Conservation (phyloP, 1,140 invertebrate genomes). For the Hesperophylax magnus region DNA sequence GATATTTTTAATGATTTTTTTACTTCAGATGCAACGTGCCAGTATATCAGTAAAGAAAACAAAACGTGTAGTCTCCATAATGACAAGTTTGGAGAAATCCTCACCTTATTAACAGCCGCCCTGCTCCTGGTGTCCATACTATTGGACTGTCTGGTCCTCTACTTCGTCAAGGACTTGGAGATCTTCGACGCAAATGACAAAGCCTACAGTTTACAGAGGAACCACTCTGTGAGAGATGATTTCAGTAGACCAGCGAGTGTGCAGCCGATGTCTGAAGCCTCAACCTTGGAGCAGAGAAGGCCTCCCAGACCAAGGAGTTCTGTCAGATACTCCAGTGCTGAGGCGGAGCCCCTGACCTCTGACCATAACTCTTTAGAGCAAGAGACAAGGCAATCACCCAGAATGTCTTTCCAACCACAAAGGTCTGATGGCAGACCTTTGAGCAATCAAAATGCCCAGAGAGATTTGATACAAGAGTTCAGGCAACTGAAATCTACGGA, state of each 20-base stretch:
- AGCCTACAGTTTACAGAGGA: neutral
- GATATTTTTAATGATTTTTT: neutral
- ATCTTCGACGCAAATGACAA: constrained; percentile 43
- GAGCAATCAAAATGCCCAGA: constrained; percentile 27
- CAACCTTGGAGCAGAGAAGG: constrained; percentile 19
- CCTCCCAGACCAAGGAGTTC: constrained; percentile 38
- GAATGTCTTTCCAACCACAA: constrained; percentile 14
- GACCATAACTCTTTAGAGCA: neutral
- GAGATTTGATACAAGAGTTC: constrained; percentile 44
- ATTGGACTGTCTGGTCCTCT: constrained; percentile 43
- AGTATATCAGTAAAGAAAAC: constrained; percentile 59
- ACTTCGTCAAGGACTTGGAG: constrained; percentile 33
- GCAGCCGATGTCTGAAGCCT: neutral
- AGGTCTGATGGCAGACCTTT: constrained; percentile 22
- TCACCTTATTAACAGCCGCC: constrained; percentile 46
- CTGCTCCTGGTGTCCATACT: constrained; percentile 44
- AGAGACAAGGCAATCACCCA: neutral
- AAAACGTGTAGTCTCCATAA: constrained; percentile 50
- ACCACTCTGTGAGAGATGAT: neutral
- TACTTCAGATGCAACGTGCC: constrained; percentile 61
- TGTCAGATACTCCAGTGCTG: constrained; percentile 21
- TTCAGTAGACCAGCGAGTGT: neutral
- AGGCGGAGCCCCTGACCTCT: constrained; percentile 45
- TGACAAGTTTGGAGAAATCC: constrained; percentile 46
- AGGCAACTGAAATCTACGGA: constrained; percentile 31